Percentiles rank a stretch among this genome's conserved stretches.
These are phyloP conservation scores for Agrochola lychnidis DNA, from an alignment of 2,888 invertebrate species.

Conservation along the genomic window DNA sequence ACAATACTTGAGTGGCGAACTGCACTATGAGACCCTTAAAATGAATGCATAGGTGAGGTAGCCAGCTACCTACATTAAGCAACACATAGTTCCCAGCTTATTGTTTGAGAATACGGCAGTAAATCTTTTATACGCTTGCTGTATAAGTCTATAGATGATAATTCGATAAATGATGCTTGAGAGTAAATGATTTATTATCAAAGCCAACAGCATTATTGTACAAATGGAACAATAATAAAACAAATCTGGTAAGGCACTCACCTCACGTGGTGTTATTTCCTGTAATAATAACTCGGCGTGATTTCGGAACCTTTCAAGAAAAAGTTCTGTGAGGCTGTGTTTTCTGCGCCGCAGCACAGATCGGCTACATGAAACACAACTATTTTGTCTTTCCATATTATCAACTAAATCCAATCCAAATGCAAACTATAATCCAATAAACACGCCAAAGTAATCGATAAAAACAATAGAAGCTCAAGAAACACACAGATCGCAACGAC, in stretches of 20 bases:
- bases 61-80: constrained; percentile 14
- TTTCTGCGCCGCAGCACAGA: constrained; percentile 19
- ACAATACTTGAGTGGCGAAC: constrained; percentile 16
- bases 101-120: constrained; percentile 13
- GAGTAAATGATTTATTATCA: constrained; percentile 23
- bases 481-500: constrained; percentile 28
- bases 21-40: constrained; percentile 12
- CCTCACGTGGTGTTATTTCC: constrained; percentile 26
- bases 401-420: constrained; percentile 22
- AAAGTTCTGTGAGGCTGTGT: background rate
- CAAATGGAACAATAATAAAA: constrained; percentile 13
- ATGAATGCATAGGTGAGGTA: constrained; percentile 10
- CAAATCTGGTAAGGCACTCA: constrained; percentile 15
- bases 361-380: constrained; percentile 18
- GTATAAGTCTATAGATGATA: constrained; percentile 16
- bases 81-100: constrained; percentile 13
- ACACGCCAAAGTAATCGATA: constrained; percentile 18
- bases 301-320: constrained; percentile 11
- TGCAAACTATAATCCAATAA: constrained; percentile 16
- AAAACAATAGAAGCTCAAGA: constrained; percentile 14
- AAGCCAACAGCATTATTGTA: constrained; percentile 14
- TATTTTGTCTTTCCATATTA: constrained; percentile 22
- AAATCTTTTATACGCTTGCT: constrained; percentile 15
- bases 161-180: constrained; percentile 13
- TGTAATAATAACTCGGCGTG: constrained; percentile 23